These are phyloP conservation scores for Tetranychus piercei DNA, from an alignment of 2,888 invertebrate species.

Conservation along the genomic window DNA sequence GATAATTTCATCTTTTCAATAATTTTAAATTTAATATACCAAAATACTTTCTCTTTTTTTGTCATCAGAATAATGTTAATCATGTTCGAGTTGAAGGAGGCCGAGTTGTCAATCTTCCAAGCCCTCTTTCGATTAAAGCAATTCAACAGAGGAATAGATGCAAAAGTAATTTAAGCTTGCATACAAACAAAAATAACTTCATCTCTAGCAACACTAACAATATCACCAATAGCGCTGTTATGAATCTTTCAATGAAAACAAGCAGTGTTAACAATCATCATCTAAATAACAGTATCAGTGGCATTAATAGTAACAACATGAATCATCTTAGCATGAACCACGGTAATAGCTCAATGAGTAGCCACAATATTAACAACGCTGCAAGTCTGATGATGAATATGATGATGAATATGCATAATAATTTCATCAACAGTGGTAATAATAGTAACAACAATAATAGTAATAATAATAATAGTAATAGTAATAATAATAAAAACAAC, in stretches of 20 bases:
- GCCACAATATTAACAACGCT: background rate
- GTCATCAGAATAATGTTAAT: background rate
- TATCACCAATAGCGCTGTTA: background rate
- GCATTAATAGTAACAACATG: no score
- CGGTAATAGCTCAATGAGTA: background rate
- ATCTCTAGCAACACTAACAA: background rate
- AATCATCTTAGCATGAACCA: no score
- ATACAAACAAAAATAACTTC: background rate
- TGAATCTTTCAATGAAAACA: background rate
- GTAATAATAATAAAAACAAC: no score
- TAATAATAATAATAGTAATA: no score
- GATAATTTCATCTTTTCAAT: background rate
- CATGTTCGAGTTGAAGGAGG: constrained; percentile 18
- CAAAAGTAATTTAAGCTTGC: background rate
- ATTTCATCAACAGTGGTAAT: background rate
- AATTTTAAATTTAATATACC: background rate
- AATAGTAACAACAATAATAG: background rate
- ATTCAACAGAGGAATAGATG: constrained; percentile 2
- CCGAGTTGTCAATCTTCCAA: constrained; percentile 17
- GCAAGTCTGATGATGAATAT: background rate
- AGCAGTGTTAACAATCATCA: background rate
- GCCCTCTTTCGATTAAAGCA: constrained; percentile 8
- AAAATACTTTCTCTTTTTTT: background rate
- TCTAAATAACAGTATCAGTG: background rate
- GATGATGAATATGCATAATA: background rate